Conservation (phyloP, 2,797 vertebrate species). For the Hozukius guyotensis region DNA sequence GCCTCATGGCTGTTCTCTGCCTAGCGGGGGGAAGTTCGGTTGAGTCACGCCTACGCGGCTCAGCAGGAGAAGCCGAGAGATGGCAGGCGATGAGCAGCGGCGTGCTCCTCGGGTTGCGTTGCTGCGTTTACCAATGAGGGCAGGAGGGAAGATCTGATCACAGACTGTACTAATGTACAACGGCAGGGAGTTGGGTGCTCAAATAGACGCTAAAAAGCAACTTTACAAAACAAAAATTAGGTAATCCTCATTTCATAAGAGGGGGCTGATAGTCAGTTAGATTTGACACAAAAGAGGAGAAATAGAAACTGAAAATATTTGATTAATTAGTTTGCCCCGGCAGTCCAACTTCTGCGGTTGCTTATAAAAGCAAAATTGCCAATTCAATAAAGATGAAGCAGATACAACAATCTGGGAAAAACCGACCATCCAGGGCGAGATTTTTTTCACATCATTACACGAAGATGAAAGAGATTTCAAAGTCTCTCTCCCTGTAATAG, state of each 20-base stretch:
- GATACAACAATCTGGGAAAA: conserved; percentile 13
- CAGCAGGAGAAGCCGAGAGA: conserved; percentile 49
- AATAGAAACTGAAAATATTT: background rate
- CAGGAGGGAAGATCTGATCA: conserved; percentile 43
- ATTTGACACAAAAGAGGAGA: conserved; percentile 4
- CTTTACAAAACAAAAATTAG: background rate
- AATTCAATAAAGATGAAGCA: conserved; percentile 18
- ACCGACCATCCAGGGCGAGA: background rate
- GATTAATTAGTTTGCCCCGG: background rate
- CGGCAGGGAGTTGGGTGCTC: background rate
- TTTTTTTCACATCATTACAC: conserved; percentile 45
- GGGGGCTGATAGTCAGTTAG: background rate
- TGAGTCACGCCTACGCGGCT: conserved; percentile 64
- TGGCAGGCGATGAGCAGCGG: conserved; percentile 37
- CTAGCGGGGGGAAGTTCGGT: conserved; percentile 54
- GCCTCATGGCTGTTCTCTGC: conserved; percentile 56
- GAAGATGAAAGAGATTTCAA: conserved; percentile 50
- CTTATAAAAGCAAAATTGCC: background rate
- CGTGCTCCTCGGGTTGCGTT: conserved; percentile 48
- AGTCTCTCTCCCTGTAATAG: conserved; percentile 32
- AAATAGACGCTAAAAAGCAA: background rate
- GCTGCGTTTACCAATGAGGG: conserved; percentile 30
- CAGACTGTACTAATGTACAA: conserved; percentile 22
- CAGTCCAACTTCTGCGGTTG: background rate
- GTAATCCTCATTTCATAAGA: background rate